Base-by-base conservation (phyloP, 2,888 invertebrate genomes). In the Schizotus pectinicornis region DNA sequence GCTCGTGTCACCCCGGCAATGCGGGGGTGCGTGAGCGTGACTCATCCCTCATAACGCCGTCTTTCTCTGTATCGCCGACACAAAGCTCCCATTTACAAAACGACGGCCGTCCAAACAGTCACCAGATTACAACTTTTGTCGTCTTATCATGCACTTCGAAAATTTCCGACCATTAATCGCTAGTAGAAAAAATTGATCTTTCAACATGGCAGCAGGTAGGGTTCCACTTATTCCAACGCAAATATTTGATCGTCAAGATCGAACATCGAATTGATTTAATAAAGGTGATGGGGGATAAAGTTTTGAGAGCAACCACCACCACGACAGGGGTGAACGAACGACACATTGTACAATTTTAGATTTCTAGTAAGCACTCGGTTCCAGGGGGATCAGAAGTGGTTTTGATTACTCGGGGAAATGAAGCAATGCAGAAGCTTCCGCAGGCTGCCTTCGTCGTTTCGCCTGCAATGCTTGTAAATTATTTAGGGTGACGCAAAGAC, bases 21-120 rank as follows among this genome's bases (percentile, higher is more conserved):
- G 32, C 49, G 50, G 54, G 43, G 50, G 54, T 45, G 59, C 47
- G 49, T 53, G 51, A 53, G 60, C 55, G 63, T 65, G 63, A 62
- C 62, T 65, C 62, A 65, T 65, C 64, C 46, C 37, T 59, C 43
- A 14, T 39, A 35, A 31, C 12, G 30, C 32, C 41, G 33, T 33
- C 31, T 34, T 38, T 30, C 37, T 34, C 13, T 14, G 30, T 35
- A 34, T 7, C 12, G 7, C 11, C 11, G 2, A n/a, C 22, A 11
- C n/a, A n/a, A 9, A 35, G 13, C 12, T 37, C 39, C 22, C 22
- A 22, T 22, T 22, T 22, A 22, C 22, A 22, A 22, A 2, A 22
- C 22, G 5, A 22, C 22, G 22, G 2, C 22, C 22, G 22, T 22
- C 22, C 22, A 22, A 22, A 22, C 22, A 22, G 22, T 22, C 5